phyloP scores from a whole-genome alignment of 2,113 vertebrate genomes.

The Pleuronectes platessa region DNA sequence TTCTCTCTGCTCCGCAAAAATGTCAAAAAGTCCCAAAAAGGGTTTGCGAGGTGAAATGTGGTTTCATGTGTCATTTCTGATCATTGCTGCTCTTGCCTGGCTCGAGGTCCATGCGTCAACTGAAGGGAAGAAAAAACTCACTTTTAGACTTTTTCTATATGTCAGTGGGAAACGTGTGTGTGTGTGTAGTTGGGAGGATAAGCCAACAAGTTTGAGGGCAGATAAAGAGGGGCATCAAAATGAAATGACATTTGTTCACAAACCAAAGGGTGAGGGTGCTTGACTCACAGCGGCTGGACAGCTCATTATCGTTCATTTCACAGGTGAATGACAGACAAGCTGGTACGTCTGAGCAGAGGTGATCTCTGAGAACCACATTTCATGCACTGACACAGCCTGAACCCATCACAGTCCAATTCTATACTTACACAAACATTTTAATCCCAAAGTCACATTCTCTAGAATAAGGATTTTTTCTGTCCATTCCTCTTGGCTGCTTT shows the following conservation, averaged over 20 bases:
- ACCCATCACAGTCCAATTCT: constrained; percentile 15
- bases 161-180: not conserved
- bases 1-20: not conserved
- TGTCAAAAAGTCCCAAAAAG: not conserved
- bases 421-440: constrained; percentile 27
- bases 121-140: not conserved
- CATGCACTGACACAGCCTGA: not conserved
- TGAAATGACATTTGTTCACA: constrained; percentile 16
- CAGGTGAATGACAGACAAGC: constrained; percentile 16
- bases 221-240: constrained; percentile 28
- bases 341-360: not conserved
- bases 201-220: not conserved
- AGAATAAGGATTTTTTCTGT: constrained; percentile 14
- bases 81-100: not conserved
- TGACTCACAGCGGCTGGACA: constrained; percentile 6
- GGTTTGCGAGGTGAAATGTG: not conserved
- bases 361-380: not conserved
- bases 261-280: not conserved
- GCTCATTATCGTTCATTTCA: constrained; percentile 5
- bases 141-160: not conserved
- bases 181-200: not conserved
- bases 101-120: constrained; percentile 2
- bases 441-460: constrained; percentile 24
- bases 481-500: constrained; percentile 26
- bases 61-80: not conserved